Evolutionary conservation across 1,140 invertebrate species (phyloP), one percentile per base, ranked within the genome.

Genomic region (Solen grandis): DNA sequence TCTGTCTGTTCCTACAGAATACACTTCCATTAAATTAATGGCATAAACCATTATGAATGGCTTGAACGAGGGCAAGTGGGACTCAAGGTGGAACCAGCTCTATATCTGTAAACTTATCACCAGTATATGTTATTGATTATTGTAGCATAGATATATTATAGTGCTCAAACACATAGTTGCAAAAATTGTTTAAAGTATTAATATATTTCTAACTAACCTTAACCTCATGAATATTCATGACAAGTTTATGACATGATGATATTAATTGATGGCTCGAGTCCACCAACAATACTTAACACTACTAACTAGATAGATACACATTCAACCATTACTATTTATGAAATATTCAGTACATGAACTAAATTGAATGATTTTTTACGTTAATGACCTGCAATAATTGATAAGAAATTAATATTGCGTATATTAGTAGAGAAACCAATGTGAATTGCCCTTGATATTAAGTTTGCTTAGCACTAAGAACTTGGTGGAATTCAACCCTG

Each of bases 21-120:
- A 76, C 62, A 83, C 83, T 5, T 72, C 72, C 14, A 68, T 80
- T 27, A 85, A 84, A 54, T 66, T 83, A 16, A 88, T 85, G 69
- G 76, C 83, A 38, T 86, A 88, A 62, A 85, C 86, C 0, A 84
- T 88, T 25, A 86, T 87, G 73, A 88, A 88, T 73, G 85, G 82
- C 33, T 55, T 88, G n/a, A 10, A 87, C 86, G n/a, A 82, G 86
- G 31, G 85, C 84, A 88, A 59, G 76, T 88, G 13, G 82, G 82
- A 59, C 57, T 88, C 25, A 86, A 84, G 55, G 81, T 85, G 54
- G n/a, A 66, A 19, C 81, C 78, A 41, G 82, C 73, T 70, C 76
- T 73, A 66, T 31, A 33, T 22, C 31, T 52, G 19, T 59, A 33
- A 5, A 19, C 10, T 69, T 41, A 27, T 36, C 19, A 33, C 19